A percentile compares a stretch with the other conserved stretches of the same genome.
These are phyloP conservation scores for Laterallus jamaicensis DNA, from an alignment of 2,113 vertebrate genomes.

Conservation along the genomic window DNA sequence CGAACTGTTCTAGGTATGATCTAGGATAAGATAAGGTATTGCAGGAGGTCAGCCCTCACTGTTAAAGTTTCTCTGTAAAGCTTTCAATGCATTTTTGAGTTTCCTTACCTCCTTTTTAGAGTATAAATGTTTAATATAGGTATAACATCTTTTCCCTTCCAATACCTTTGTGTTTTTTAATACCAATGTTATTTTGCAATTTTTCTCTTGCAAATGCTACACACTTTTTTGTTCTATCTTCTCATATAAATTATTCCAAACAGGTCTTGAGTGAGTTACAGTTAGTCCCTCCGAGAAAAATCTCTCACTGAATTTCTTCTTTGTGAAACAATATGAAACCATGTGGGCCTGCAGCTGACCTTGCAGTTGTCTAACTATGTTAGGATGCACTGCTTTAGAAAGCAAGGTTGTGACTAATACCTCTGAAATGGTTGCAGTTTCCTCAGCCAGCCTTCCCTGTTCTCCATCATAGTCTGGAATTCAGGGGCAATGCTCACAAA, in stretches of 20 bases:
- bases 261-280: background rate
- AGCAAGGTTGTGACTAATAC: background rate
- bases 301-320: background rate
- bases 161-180: background rate
- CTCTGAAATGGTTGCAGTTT: background rate
- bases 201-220: background rate
- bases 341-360: background rate
- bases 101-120: background rate
- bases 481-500: background rate
- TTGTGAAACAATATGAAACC: background rate
- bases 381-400: background rate
- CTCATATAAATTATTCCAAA: background rate
- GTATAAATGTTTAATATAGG: background rate
- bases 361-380: background rate
- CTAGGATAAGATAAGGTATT: background rate
- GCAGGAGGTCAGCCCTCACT: background rate
- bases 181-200: background rate
- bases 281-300: background rate
- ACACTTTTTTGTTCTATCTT: background rate
- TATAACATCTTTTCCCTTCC: background rate
- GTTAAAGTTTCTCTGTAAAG: background rate
- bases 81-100: background rate
- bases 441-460: background rate
- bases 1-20: background rate
- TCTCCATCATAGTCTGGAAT: background rate